Conservation (phyloP, 2,888 invertebrate genomes). For the Scelioninae gen. 1 region DNA sequence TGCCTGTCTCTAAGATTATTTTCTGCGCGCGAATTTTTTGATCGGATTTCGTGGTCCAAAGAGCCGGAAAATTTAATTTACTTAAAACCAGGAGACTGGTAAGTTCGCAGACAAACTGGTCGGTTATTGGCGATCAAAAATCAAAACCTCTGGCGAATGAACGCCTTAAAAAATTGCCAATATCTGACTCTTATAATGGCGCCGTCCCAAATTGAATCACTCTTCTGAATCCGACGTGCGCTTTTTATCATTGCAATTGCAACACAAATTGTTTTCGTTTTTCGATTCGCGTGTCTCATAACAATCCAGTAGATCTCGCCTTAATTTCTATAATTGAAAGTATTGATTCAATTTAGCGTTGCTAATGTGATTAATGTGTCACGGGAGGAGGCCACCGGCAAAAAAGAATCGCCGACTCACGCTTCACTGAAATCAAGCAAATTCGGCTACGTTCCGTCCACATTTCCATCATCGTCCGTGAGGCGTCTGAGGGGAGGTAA, state of each 20-base stretch:
- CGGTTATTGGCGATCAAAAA: slow-evolving; percentile 28
- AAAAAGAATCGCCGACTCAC: slow-evolving; percentile 35
- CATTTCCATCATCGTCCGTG: slow-evolving; percentile 64
- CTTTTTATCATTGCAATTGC: slow-evolving; percentile 20
- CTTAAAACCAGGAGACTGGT: slow-evolving; percentile 23
- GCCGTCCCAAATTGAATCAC: slow-evolving; percentile 23
- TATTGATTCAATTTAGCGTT: slow-evolving; percentile 54
- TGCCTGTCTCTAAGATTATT: slow-evolving; percentile 29
- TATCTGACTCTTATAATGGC: slow-evolving; percentile 29
- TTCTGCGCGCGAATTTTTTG: background rate
- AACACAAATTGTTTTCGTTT: slow-evolving; percentile 30
- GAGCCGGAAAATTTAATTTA: slow-evolving; percentile 19
- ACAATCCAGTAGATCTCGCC: slow-evolving; percentile 6
- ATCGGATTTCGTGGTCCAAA: background rate
- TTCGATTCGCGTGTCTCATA: slow-evolving; percentile 1
- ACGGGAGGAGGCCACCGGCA: slow-evolving; percentile 10
- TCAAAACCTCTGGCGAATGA: slow-evolving; percentile 16
- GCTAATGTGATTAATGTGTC: slow-evolving; percentile 56
- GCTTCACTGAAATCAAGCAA: slow-evolving; percentile 50
- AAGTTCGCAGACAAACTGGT: slow-evolving; percentile 5
- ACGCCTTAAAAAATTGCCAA: slow-evolving; percentile 30
- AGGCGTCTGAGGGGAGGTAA: slow-evolving; percentile 25
- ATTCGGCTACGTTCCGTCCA: slow-evolving; percentile 45
- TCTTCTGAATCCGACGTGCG: background rate
- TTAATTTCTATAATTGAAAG: slow-evolving; percentile 57